Conservation (phyloP, 2,888 invertebrate species). For the Lycocerus yunnanus region DNA sequence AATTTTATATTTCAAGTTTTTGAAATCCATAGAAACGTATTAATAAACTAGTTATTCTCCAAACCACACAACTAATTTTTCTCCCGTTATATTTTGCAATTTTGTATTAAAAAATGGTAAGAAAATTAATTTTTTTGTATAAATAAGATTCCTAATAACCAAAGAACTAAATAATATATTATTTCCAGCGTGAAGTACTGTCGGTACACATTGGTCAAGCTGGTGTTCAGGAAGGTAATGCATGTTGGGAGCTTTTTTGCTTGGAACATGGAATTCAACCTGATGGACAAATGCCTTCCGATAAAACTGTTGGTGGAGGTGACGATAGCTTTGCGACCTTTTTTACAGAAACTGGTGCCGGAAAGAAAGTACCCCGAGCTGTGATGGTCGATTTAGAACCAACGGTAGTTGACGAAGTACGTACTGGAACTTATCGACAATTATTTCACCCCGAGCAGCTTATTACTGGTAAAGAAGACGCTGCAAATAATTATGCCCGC, state of each 20-base stretch:
- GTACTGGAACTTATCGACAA: slow-evolving; percentile 68
- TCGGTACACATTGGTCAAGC: not conserved
- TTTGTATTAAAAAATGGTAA: not conserved
- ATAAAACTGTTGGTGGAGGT: slow-evolving; percentile 26
- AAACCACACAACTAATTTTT: not conserved
- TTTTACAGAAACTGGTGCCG: slow-evolving; percentile 70
- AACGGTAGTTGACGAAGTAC: slow-evolving; percentile 58
- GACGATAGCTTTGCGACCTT: slow-evolving; percentile 64
- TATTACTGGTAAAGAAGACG: slow-evolving; percentile 59
- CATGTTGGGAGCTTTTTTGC: not conserved
- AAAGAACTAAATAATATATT: not conserved
- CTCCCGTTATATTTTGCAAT: not conserved
- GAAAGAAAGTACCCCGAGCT: not conserved
- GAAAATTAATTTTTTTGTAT: not conserved
- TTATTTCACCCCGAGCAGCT: slow-evolving; percentile 61
- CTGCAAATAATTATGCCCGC: slow-evolving; percentile 5
- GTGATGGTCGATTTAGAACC: not conserved
- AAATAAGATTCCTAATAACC: too few species aligned
- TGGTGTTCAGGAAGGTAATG: not conserved
- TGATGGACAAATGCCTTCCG: slow-evolving; percentile 25
- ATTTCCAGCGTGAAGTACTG: not conserved
- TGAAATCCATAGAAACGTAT: not conserved
- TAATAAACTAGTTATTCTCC: not conserved
- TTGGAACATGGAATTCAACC: slow-evolving; percentile 21
- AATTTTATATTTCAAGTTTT: not conserved